Percentiles rank a stretch among this genome's conserved stretches.
Conservation (phyloP, 2,113 vertebrate genomes). For the Eclectus roratus region DNA sequence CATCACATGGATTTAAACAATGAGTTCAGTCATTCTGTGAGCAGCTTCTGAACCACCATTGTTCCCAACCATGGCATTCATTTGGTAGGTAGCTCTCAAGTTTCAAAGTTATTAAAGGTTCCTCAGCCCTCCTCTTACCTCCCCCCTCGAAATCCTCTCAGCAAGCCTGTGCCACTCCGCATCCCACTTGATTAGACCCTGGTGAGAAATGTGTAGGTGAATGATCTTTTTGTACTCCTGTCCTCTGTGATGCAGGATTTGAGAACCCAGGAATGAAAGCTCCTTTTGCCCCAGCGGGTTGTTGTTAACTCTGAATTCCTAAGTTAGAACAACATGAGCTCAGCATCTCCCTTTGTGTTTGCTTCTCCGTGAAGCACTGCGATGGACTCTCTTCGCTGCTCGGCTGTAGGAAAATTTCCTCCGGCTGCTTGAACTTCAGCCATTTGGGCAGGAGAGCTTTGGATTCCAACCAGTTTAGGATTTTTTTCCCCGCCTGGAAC, state of each 20-base stretch:
- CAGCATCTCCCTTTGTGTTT: constrained; percentile 20
- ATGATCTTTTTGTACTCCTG: constrained; percentile 75
- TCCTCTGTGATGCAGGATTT: constrained; percentile 12
- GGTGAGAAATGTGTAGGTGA: constrained; percentile 70
- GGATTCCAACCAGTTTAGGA: neutral
- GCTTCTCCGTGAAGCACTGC: fast-evolving
- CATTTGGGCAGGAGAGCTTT: neutral
- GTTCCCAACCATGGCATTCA: constrained; percentile 44
- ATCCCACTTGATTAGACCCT: constrained; percentile 75
- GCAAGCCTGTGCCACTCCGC: constrained; percentile 54
- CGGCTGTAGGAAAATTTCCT: neutral
- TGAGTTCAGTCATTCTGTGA: neutral
- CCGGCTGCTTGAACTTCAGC: neutral
- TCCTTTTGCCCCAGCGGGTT: neutral
- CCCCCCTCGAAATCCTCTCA: constrained; percentile 62
- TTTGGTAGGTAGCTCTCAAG: constrained; percentile 74
- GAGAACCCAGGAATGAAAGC: constrained; percentile 13
- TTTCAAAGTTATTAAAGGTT: constrained; percentile 78
- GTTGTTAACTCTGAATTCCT: constrained; percentile 27
- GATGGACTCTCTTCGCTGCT: neutral
- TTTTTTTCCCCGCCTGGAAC: neutral
- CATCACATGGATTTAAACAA: neutral
- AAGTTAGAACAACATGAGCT: neutral
- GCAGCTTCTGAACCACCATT: constrained; percentile 62
- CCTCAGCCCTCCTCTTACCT: constrained; percentile 44